Evolutionary conservation across 2,113 vertebrate genomes (phyloP).

Genomic region (Saguinus imperator): DNA sequence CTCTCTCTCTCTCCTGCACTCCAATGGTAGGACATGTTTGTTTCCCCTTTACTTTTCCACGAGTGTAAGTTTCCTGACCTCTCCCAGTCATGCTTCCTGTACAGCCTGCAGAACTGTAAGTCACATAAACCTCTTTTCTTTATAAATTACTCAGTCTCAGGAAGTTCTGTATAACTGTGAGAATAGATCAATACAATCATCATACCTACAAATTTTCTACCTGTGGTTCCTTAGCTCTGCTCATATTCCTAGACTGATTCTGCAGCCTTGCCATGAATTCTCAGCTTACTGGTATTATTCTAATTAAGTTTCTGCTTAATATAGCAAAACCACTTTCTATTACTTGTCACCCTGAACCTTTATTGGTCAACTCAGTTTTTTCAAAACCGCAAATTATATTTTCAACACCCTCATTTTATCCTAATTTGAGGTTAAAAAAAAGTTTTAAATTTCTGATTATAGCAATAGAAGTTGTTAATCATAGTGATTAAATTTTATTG

Average conservation of each 20-base stretch:
- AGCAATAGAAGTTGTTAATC: background rate
- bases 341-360: background rate
- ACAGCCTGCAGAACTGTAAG: no score
- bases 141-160: no score
- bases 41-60: no score
- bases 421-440: background rate
- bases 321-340: background rate
- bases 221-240: background rate
- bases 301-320: background rate
- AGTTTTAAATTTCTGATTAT: background rate
- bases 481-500: background rate
- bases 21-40: no score
- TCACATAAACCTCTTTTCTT: no score
- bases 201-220: background rate
- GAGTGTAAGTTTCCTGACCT: no score
- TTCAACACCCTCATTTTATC: background rate
- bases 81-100: no score
- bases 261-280: background rate
- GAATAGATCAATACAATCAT: no score
- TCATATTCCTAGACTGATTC: background rate
- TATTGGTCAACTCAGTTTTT: background rate
- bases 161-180: no score
- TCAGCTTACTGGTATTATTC: background rate
- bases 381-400: background rate
- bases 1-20: no score